These are phyloP conservation scores for Drusus annulatus DNA, from an alignment of 1,140 invertebrate species.

Conservation along the genomic window DNA sequence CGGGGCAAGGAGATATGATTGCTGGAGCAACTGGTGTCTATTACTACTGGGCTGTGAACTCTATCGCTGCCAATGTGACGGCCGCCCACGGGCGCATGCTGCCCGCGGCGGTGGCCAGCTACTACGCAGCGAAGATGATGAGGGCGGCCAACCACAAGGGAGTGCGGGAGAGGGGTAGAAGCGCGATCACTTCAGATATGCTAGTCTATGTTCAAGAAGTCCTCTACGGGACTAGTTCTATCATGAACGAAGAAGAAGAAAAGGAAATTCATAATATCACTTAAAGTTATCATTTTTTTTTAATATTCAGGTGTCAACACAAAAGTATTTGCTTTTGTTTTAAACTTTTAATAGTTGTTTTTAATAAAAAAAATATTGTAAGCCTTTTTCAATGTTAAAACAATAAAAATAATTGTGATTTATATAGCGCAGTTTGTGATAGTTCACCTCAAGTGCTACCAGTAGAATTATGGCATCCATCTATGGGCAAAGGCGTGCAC, in stretches of 20 bases:
- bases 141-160: slow-evolving; percentile 76
- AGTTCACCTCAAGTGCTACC: too few species aligned
- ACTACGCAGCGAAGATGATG: slow-evolving; percentile 78
- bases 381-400: too few species aligned
- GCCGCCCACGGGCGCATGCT: slow-evolving; percentile 61
- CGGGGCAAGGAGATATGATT: slow-evolving; percentile 87
- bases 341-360: too few species aligned
- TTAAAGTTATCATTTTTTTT: too few species aligned
- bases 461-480: too few species aligned
- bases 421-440: too few species aligned
- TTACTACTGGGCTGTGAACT: slow-evolving; percentile 75
- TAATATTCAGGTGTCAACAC: too few species aligned
- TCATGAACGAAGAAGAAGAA: slow-evolving; percentile 55
- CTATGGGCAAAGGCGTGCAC: too few species aligned
- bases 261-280: too few species aligned
- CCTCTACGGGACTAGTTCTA: slow-evolving; percentile 4
- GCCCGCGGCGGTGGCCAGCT: slow-evolving; percentile 75
- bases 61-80: slow-evolving; percentile 5
- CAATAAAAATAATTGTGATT: too few species aligned
- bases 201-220: slow-evolving; percentile 71
- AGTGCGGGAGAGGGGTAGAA: slow-evolving; percentile 75
- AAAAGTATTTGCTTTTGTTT: too few species aligned
- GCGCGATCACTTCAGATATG: slow-evolving; percentile 81
- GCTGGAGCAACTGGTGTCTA: slow-evolving; percentile 79
- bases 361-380: too few species aligned